These are phyloP conservation scores for Gymnosoma rotundatum DNA, from an alignment of 2,888 invertebrate species.

Conservation along the genomic window DNA sequence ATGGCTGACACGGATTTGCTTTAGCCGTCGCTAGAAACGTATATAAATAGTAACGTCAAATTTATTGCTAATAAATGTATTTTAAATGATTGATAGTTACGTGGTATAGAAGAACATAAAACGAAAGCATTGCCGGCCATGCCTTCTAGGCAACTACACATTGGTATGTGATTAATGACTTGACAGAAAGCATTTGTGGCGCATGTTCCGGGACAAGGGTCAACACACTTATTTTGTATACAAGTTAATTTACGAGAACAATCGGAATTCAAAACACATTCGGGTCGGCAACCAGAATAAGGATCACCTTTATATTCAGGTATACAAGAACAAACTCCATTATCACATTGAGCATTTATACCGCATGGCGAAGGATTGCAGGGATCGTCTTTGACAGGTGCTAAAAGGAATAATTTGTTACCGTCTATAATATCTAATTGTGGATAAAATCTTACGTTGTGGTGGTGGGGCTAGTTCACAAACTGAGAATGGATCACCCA, in stretches of 20 bases:
- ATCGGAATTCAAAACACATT: conserved; percentile 90
- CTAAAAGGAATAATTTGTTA: conserved; percentile 65
- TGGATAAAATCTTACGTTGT: conserved; percentile 75
- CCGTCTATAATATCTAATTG: background rate
- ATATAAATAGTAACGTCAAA: background rate
- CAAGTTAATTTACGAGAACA: conserved; percentile 88
- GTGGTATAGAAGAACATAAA: conserved; percentile 82
- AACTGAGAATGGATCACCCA: conserved; percentile 90
- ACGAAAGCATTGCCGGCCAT: conserved; percentile 89
- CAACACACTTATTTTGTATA: conserved; percentile 87
- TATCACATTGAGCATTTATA: conserved; percentile 86
- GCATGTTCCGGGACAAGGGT: conserved; percentile 91
- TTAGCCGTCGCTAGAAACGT: conserved; percentile 78
- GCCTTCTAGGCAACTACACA: conserved; percentile 88
- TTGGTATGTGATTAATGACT: conserved; percentile 90
- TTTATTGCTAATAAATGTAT: background rate
- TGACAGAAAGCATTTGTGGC: conserved; percentile 89
- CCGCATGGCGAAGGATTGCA: conserved; percentile 91
- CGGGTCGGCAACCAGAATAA: conserved; percentile 89
- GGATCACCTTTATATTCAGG: conserved; percentile 89
- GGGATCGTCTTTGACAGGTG: conserved; percentile 83
- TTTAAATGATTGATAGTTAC: conserved; percentile 76
- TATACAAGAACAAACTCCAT: conserved; percentile 80
- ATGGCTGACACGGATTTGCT: conserved; percentile 84
- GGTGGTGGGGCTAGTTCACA: conserved; percentile 84